Evolutionary conservation across 2,113 vertebrate genomes (phyloP).

Genomic region (Syngnathoides biaculeatus): DNA sequence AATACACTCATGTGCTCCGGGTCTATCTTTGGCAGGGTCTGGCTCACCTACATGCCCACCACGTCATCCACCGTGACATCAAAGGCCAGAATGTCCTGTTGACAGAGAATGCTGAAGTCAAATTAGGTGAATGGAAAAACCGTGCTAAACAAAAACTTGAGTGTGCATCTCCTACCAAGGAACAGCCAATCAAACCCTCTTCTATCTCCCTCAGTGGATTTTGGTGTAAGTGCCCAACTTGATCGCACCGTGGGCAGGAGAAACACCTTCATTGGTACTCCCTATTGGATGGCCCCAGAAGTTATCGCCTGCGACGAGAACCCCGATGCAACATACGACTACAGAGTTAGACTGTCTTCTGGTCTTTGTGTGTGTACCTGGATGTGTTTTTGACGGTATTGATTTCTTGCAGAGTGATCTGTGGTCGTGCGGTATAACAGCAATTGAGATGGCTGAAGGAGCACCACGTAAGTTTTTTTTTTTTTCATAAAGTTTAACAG

Average conservation of each 20-base stretch:
- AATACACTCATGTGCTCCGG: constrained; percentile 10
- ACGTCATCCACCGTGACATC: constrained; percentile 71
- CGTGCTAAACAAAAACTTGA: too few relatives aligned
- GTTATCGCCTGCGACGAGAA: constrained; percentile 99
- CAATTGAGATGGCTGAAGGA: constrained; percentile 98
- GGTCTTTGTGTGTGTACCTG: background rate
- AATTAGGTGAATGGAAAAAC: constrained; percentile 50
- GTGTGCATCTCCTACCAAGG: background rate
- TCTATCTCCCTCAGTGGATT: constrained; percentile 80
- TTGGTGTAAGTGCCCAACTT: constrained; percentile 95
- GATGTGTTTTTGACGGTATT: background rate
- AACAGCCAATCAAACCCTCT: background rate
- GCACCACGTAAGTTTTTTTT: constrained; percentile 87
- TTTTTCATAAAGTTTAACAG: background rate
- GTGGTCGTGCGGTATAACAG: constrained; percentile 97
- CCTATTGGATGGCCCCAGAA: constrained; percentile 98
- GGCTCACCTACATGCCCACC: constrained; percentile 69
- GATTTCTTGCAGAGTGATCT: constrained; percentile 84
- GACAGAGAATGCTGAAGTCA: constrained; percentile 70
- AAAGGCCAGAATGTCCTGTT: constrained; percentile 71
- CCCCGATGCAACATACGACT: constrained; percentile 97
- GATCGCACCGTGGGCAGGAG: constrained; percentile 94
- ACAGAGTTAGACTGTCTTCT: constrained; percentile 79
- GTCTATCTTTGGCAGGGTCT: constrained; percentile 73
- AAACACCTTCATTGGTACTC: constrained; percentile 97